Evolutionary conservation across 2,797 vertebrate species (phyloP), one percentile per base, ranked within the genome.

Genomic region (Sphaeramia orbicularis): DNA sequence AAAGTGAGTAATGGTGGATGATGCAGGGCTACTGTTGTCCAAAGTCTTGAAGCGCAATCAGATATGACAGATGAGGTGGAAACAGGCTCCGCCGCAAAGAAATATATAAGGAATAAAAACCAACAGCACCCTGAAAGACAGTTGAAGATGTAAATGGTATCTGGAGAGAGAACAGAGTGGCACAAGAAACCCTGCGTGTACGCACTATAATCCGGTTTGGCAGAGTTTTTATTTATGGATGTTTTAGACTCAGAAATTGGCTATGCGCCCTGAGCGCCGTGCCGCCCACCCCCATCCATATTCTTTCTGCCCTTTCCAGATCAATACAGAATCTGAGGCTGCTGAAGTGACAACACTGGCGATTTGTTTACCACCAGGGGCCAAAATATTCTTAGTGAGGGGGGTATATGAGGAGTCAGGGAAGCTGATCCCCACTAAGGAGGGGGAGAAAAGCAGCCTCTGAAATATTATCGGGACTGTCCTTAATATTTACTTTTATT

Each of bases 31-130:
- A 36, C 70, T 76, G 72, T 50, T 53, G 67, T 51, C 62, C 57
- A 64, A 44, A 78, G 35, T 69, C 78, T 71, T 63, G 67, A 65
- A 81, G 74, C 69, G 74, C 78, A 73, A 55, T 54, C 38, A 67
- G 35, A 74, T 74, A 71, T 84, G 78, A 87, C 67, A 59, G 75
- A 85, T 79, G 75, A 79, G 59, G 77, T 82, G 81, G 78, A 74
- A 84, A 80, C 72, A 57, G 59, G 52, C 51, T 65, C 42, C 11
- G 66, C 40, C 49, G 62, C 68, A 71, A 36, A 78, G 40, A 71
- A 43, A 72, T 60, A 69, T 59, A 75, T 55, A 36, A 47, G 36
- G 37, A 75, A 60, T 56, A 62, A 80, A 69, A 70, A 65, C 9
- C 52, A 40, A 45, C 15, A 30, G 54, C 44, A 14, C 27, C 36